Evolutionary conservation across 2,797 vertebrate species (phyloP).

Genomic region (Trachops cirrhosus): DNA sequence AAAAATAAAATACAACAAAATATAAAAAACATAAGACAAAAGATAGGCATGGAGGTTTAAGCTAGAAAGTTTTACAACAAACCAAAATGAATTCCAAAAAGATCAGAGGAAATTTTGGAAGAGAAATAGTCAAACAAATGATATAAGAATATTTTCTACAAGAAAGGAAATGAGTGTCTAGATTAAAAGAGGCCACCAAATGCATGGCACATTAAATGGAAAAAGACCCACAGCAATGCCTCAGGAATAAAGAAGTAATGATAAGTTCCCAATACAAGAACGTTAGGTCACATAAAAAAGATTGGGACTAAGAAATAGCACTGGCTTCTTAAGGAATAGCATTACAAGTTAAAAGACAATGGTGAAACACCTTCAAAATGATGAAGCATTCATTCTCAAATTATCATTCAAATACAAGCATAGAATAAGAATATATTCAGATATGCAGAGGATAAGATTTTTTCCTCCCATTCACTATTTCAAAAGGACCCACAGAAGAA

Average conservation of each 20-base stretch:
- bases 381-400: not conserved
- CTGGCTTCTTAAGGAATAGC: not conserved
- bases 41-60: not conserved
- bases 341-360: not conserved
- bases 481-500: not conserved
- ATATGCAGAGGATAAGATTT: not conserved
- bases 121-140: not conserved
- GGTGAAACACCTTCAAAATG: not conserved
- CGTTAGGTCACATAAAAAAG: not conserved
- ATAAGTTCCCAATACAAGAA: not conserved
- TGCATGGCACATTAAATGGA: not conserved
- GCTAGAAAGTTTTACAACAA: not conserved
- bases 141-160: not conserved
- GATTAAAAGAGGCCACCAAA: not conserved
- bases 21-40: not conserved
- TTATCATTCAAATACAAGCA: not conserved
- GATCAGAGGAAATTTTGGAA: not conserved
- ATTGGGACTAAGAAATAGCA: not conserved
- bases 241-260: not conserved
- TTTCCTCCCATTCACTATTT: not conserved
- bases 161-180: not conserved
- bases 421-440: not conserved
- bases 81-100: not conserved
- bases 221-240: not conserved
- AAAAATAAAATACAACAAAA: not conserved